Evolutionary conservation across 2,888 invertebrate genomes (phyloP).

Genomic region (Yponomeuta malinellus): DNA sequence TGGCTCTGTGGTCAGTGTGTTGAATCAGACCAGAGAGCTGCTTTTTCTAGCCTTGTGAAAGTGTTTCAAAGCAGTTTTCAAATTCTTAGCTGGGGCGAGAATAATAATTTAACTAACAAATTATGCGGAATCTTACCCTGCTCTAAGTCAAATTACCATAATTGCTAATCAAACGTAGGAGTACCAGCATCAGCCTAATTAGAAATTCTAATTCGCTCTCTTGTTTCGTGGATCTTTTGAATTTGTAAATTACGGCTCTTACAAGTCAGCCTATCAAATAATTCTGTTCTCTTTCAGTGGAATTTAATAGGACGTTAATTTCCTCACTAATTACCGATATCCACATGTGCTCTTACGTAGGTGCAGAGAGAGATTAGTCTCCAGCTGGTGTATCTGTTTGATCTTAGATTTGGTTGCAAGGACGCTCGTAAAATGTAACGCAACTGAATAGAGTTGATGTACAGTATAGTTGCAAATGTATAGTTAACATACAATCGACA

Average conservation of each 20-base stretch:
- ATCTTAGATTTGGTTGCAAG: too few species aligned
- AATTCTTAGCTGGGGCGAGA: conserved; percentile 47
- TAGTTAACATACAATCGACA: too few species aligned
- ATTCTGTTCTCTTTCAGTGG: conserved; percentile 27
- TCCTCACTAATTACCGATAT: background rate
- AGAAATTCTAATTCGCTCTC: conserved; percentile 74
- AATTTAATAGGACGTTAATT: background rate
- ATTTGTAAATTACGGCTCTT: conserved; percentile 68
- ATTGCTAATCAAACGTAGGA: conserved; percentile 75
- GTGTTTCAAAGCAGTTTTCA: conserved; percentile 6
- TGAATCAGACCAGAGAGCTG: too few species aligned
- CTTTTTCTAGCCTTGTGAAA: background rate
- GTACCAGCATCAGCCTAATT: conserved; percentile 67
- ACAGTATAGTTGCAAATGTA: too few species aligned
- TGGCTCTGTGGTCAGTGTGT: too few species aligned
- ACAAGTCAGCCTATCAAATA: conserved; percentile 53
- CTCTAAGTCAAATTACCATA: conserved; percentile 74
- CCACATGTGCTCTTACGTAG: too few species aligned
- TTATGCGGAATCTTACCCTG: conserved; percentile 71
- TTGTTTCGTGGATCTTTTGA: conserved; percentile 72
- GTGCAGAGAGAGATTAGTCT: too few species aligned
- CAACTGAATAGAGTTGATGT: too few species aligned
- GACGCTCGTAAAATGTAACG: too few species aligned
- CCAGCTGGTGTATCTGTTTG: too few species aligned
- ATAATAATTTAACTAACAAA: conserved; percentile 69